These are phyloP conservation scores for Caenorhabditis virilis DNA, from an alignment of 2,888 invertebrate genomes.

Conservation along the genomic window DNA sequence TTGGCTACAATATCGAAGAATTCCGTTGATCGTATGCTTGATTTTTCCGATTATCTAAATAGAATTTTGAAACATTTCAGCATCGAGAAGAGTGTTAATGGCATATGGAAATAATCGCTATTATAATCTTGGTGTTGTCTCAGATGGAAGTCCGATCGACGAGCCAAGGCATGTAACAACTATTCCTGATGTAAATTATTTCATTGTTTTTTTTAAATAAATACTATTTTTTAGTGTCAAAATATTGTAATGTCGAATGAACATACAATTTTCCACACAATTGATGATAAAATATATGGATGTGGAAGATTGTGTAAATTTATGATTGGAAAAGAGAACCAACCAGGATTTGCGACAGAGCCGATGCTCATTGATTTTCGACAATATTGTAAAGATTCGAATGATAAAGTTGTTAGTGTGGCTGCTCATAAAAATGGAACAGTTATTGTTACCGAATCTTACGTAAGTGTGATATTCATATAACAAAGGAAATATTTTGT, in stretches of 20 bases:
- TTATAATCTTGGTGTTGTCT: conserved; percentile 31
- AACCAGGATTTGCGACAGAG: conserved; percentile 10
- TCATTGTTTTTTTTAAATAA: neutral
- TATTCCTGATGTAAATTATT: conserved; percentile 5
- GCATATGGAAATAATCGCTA: conserved; percentile 16
- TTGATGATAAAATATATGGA: conserved; percentile 9
- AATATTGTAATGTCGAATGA: conserved; percentile 23
- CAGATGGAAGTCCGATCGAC: conserved; percentile 27
- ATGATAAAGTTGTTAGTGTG: neutral
- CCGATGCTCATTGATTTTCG: conserved; percentile 7
- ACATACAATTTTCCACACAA: conserved; percentile 23
- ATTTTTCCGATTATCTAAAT: too few species aligned
- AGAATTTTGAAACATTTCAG: too few species aligned
- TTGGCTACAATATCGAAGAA: too few species aligned
- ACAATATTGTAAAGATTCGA: neutral
- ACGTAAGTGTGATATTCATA: too few species aligned
- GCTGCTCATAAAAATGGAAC: neutral
- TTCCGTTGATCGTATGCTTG: too few species aligned
- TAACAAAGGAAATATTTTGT: too few species aligned
- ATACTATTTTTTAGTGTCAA: neutral
- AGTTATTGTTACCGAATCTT: neutral
- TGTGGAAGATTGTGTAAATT: conserved; percentile 16
- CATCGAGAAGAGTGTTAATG: too few species aligned
- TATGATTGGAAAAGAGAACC: conserved; percentile 1
- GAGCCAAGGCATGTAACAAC: conserved; percentile 12